phyloP scores from a whole-genome alignment of 1,140 invertebrate species.

The Colletes latitarsis region DNA sequence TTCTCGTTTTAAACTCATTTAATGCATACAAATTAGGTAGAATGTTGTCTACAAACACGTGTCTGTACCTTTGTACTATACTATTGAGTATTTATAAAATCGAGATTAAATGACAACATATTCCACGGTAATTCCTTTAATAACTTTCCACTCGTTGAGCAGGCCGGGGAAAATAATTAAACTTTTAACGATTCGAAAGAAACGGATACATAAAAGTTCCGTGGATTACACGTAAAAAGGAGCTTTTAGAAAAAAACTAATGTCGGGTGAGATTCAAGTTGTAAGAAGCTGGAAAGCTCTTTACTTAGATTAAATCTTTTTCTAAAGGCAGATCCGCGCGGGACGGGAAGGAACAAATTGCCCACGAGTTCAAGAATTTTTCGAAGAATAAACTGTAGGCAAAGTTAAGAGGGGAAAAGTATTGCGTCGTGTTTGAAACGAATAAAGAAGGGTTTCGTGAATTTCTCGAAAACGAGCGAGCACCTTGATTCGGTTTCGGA shows the following conservation, averaged over 20 bases:
- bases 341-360: background rate
- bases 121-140: background rate
- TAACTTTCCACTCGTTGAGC: background rate
- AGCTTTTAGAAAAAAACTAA: constrained; percentile 3
- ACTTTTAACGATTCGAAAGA: background rate
- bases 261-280: background rate
- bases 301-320: background rate
- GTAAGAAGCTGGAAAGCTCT: background rate
- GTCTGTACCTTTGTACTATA: too few species aligned
- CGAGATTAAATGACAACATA: too few species aligned
- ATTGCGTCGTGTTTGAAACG: background rate
- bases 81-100: too few species aligned
- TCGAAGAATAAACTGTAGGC: background rate
- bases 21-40: too few species aligned
- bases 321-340: background rate
- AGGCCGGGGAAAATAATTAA: background rate
- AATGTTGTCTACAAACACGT: too few species aligned
- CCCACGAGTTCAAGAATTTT: constrained; percentile 1
- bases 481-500: background rate
- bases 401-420: background rate
- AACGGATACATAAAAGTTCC: background rate
- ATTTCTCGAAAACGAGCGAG: background rate
- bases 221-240: background rate
- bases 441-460: background rate
- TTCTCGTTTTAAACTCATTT: too few species aligned